phyloP scores from a whole-genome alignment of 2,113 vertebrate species.

The Uria aalge region DNA sequence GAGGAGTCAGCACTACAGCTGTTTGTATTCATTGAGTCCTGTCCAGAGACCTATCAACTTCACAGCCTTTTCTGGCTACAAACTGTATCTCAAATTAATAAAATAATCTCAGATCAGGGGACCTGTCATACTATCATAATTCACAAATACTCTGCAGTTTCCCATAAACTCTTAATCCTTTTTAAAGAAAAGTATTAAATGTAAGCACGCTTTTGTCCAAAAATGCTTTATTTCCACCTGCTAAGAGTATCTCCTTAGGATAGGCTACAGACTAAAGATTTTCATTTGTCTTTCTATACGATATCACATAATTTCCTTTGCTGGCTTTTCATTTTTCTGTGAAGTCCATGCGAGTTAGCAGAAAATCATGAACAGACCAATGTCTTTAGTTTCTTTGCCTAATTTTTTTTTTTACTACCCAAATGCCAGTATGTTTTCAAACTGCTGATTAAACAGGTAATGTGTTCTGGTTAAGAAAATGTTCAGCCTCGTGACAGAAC shows the following conservation, averaged over 20 bases:
- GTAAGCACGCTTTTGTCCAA: not conserved
- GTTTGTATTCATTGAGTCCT: not conserved
- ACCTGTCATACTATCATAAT: not conserved
- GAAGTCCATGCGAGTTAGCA: not conserved
- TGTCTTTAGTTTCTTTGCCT: not conserved
- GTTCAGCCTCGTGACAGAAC: not conserved
- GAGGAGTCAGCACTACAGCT: not conserved
- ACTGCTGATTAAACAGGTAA: not conserved
- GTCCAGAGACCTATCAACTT: not conserved
- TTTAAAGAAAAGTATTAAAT: not conserved
- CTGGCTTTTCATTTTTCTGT: not conserved
- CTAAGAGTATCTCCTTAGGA: not conserved
- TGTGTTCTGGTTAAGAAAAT: not conserved
- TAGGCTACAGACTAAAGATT: not conserved
- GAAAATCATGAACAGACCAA: not conserved
- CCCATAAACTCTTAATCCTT: not conserved
- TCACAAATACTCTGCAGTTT: not conserved
- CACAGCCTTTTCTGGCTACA: not conserved
- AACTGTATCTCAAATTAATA: not conserved
- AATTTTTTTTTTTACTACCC: not conserved
- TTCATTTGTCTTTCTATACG: not conserved
- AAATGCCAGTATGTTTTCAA: not conserved
- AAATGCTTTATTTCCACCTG: not conserved
- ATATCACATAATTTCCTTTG: not conserved
- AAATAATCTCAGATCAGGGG: not conserved